These are phyloP conservation scores for Amphiprion clarkii DNA, from an alignment of 2,797 vertebrate species.

Conservation along the genomic window DNA sequence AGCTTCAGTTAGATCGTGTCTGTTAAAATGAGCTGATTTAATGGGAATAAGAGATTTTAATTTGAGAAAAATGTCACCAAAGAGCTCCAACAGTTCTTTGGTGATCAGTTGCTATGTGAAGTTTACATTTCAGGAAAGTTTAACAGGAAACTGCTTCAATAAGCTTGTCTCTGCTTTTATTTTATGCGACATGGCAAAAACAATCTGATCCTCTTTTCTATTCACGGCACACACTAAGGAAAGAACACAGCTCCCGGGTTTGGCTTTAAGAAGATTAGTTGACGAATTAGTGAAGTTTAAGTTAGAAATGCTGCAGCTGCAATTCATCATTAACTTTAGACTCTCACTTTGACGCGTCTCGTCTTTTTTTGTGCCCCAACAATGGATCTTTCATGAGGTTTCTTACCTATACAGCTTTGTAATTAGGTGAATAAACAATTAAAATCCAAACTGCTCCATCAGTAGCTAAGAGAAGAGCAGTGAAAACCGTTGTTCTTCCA, in stretches of 20 bases:
- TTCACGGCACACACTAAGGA: constrained; percentile 28
- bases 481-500: constrained; percentile 48
- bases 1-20: neutral
- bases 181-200: constrained; percentile 20
- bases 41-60: neutral
- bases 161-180: constrained; percentile 15
- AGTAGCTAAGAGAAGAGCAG: constrained; percentile 16
- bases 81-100: neutral
- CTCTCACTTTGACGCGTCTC: neutral
- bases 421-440: neutral
- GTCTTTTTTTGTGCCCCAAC: too few species aligned
- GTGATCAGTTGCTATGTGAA: too few species aligned
- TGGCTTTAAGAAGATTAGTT: constrained; percentile 22
- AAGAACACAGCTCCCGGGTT: constrained; percentile 26
- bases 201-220: constrained; percentile 31
- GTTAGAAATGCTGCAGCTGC: constrained; percentile 11
- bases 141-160: constrained; percentile 9
- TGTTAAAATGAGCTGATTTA: neutral
- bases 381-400: neutral
- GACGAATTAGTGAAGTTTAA: constrained; percentile 19
- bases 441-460: neutral
- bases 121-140: neutral
- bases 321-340: constrained; percentile 28
- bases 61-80: neutral
- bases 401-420: neutral